A percentile compares a stretch with the other conserved stretches of the same genome.
These are phyloP conservation scores for Leptinotarsa haldemani DNA, from an alignment of 2,888 invertebrate genomes.

Conservation along the genomic window DNA sequence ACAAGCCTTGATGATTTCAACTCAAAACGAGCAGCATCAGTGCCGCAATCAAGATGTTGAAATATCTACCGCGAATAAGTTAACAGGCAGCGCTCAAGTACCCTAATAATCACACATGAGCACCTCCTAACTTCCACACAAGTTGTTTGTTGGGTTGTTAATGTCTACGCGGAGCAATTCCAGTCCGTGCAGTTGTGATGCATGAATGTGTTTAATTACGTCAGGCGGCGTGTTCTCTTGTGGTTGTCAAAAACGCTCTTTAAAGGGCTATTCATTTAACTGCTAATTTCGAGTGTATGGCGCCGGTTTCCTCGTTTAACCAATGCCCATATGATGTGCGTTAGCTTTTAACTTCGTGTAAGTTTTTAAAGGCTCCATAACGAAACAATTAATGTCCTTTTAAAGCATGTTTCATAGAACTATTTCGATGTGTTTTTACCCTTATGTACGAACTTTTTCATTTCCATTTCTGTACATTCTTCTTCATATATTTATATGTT, in stretches of 20 bases:
- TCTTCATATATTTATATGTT: no score
- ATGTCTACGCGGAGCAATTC: conserved; percentile 31
- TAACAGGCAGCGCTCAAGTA: conserved; percentile 3
- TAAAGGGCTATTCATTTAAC: conserved; percentile 27
- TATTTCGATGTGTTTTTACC: background rate
- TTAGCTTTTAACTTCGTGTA: background rate
- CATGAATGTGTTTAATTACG: conserved; percentile 3
- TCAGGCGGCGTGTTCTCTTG: conserved; percentile 18
- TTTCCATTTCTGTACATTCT: no score
- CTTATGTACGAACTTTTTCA: no score
- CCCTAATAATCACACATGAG: conserved; percentile 11
- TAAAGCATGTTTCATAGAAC: background rate
- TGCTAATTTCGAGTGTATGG: conserved; percentile 24
- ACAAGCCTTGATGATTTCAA: no score
- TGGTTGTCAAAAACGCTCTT: conserved; percentile 25
- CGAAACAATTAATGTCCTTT: no score
- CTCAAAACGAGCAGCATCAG: no score
- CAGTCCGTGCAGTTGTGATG: conserved; percentile 21
- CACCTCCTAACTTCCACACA: conserved; percentile 5
- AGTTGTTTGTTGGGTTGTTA: conserved; percentile 27
- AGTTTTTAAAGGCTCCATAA: no score
- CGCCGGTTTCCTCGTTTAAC: background rate
- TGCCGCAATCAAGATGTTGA: background rate
- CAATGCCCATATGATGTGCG: background rate
- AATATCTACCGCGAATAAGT: background rate